These are phyloP conservation scores for Volucella zonaria DNA, from an alignment of 2,888 invertebrate species.

Conservation along the genomic window DNA sequence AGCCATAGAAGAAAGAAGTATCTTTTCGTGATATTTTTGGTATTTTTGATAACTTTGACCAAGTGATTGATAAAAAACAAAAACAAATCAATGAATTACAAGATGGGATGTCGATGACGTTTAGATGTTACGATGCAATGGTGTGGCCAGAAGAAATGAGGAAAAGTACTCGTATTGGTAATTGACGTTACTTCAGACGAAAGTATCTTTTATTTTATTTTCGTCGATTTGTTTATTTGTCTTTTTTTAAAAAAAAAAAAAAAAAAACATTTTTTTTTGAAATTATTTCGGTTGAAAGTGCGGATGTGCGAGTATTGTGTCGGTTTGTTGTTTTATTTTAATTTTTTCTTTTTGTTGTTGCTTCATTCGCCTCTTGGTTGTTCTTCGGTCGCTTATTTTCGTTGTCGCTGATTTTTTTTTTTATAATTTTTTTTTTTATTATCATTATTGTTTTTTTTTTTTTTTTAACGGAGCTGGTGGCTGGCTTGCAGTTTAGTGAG, in stretches of 20 bases:
- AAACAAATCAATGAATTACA: constrained; percentile 5
- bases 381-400: constrained; percentile 54
- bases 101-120: constrained; percentile 40
- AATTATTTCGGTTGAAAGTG: constrained; percentile 53
- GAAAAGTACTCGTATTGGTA: constrained; percentile 49
- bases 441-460: too few species aligned
- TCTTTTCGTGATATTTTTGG: not conserved
- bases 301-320: constrained; percentile 57
- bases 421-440: constrained; percentile 13
- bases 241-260: too few species aligned
- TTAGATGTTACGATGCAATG: constrained; percentile 25
- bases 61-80: not conserved
- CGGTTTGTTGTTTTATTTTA: constrained; percentile 35
- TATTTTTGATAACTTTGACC: not conserved
- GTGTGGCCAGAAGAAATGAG: constrained; percentile 44
- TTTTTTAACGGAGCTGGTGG: constrained; percentile 35
- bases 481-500: constrained; percentile 60
- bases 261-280: constrained; percentile 22
- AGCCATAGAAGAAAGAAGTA: not conserved
- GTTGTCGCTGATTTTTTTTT: constrained; percentile 21
- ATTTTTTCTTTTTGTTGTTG: not conserved
- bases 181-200: constrained; percentile 47
- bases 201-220: constrained; percentile 23
- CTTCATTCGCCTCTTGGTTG: constrained; percentile 39
- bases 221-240: not conserved